Percentiles rank a stretch among this genome's conserved stretches.
These are phyloP conservation scores for Lophius piscatorius DNA, from an alignment of 2,113 vertebrate genomes.

Conservation along the genomic window DNA sequence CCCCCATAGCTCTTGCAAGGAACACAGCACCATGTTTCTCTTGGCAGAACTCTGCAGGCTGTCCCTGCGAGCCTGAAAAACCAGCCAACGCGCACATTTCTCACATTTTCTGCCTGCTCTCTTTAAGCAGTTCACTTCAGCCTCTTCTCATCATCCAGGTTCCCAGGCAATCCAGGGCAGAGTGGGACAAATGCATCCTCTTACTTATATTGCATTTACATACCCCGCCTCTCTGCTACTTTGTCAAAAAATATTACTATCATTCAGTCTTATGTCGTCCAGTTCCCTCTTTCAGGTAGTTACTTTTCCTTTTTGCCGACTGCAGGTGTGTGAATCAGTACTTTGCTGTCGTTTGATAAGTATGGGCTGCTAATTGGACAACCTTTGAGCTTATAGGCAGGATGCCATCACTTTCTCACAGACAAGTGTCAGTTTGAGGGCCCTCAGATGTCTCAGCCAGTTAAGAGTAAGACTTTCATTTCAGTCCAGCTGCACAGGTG, in stretches of 20 bases:
- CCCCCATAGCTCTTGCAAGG: constrained; percentile 69
- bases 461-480: constrained; percentile 34
- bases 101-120: constrained; percentile 82
- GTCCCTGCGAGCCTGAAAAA: constrained; percentile 82
- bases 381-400: constrained; percentile 61
- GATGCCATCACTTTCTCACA: constrained; percentile 50
- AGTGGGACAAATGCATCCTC: constrained; percentile 69
- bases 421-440: constrained; percentile 53
- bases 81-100: constrained; percentile 81
- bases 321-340: constrained; percentile 70
- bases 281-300: constrained; percentile 56
- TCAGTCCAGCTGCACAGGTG: constrained; percentile 44
- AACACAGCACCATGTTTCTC: constrained; percentile 79
- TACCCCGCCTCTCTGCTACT: constrained; percentile 58
- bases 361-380: constrained; percentile 52
- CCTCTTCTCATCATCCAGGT: constrained; percentile 63
- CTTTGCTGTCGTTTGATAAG: constrained; percentile 52
- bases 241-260: constrained; percentile 47
- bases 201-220: constrained; percentile 65
- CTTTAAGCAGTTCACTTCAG: constrained; percentile 70
- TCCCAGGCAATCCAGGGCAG: constrained; percentile 65
- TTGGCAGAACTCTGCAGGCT: constrained; percentile 83
- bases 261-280: constrained; percentile 55
- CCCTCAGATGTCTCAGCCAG: constrained; percentile 51
- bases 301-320: constrained; percentile 58